Evolutionary conservation across 2,113 vertebrate species (phyloP).

Genomic region (Gobius niger): DNA sequence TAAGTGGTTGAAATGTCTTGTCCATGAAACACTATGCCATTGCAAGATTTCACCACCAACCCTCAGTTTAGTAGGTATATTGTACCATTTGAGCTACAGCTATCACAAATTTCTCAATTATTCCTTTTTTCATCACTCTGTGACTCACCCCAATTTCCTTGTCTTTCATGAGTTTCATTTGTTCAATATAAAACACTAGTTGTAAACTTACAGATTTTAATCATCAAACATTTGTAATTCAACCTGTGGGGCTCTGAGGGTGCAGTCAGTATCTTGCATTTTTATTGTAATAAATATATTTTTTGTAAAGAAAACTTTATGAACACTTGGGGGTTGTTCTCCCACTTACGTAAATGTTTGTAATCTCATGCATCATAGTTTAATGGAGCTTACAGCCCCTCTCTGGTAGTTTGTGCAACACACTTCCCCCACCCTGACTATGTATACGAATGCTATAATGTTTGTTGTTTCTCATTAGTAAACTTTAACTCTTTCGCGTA

Average conservation of each 20-base stretch:
- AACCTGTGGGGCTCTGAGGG: slow-evolving; percentile 32
- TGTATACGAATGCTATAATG: too few relatives aligned
- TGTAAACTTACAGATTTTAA: background rate
- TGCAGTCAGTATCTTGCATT: slow-evolving; percentile 26
- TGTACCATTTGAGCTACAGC: background rate
- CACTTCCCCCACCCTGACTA: too few relatives aligned
- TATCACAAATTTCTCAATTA: background rate
- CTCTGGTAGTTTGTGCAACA: too few relatives aligned
- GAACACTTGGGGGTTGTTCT: background rate
- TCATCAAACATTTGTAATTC: background rate
- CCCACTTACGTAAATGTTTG: background rate
- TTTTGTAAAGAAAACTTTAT: slow-evolving; percentile 10
- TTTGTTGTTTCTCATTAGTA: too few relatives aligned
- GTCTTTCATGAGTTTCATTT: background rate
- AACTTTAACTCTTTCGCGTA: too few relatives aligned
- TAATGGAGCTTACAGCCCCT: background rate
- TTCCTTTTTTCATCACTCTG: background rate
- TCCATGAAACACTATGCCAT: too few relatives aligned
- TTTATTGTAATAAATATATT: slow-evolving; percentile 29
- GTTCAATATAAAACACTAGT: background rate
- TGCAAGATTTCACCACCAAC: background rate
- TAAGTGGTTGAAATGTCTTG: too few relatives aligned
- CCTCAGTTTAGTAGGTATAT: background rate
- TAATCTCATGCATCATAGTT: background rate
- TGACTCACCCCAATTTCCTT: background rate